These are phyloP conservation scores for Scaptomyza caliginosa DNA, from an alignment of 2,888 invertebrate genomes.

Conservation along the genomic window DNA sequence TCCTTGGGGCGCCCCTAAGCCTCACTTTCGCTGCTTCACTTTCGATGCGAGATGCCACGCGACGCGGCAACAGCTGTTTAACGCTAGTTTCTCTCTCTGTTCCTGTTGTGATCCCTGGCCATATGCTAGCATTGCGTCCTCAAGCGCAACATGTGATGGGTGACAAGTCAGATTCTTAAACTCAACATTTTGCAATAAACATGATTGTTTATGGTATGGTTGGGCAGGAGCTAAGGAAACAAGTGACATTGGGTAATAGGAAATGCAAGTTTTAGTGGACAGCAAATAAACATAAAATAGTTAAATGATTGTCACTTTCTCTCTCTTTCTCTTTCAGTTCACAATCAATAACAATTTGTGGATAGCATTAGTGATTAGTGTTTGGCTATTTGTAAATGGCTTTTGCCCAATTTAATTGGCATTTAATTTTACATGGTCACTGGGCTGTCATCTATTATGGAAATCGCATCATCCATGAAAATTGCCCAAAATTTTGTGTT, in stretches of 20 bases:
- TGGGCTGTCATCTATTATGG: slow-evolving; percentile 46
- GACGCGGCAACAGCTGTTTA: slow-evolving; percentile 58
- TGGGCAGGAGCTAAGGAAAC: slow-evolving; percentile 6
- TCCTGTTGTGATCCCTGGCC: slow-evolving; percentile 30
- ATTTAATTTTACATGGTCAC: slow-evolving; percentile 55
- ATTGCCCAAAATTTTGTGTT: slow-evolving; percentile 50
- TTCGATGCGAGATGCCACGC: slow-evolving; percentile 41
- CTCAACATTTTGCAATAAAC: slow-evolving; percentile 69
- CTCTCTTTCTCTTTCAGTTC: not conserved
- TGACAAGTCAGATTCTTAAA: slow-evolving; percentile 56
- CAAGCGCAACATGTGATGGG: slow-evolving; percentile 60
- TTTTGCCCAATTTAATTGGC: slow-evolving; percentile 57
- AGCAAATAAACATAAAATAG: not conserved
- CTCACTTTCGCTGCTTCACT: slow-evolving; percentile 59
- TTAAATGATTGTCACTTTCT: not conserved
- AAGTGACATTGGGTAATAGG: not conserved
- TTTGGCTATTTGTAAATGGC: not conserved
- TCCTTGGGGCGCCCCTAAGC: slow-evolving; percentile 67
- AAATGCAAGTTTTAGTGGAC: not conserved
- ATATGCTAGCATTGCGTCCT: slow-evolving; percentile 36
- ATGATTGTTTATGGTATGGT: slow-evolving; percentile 62
- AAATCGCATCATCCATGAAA: slow-evolving; percentile 21
- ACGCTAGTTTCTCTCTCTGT: slow-evolving; percentile 26
- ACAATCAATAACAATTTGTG: not conserved
- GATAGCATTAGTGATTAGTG: slow-evolving; percentile 8